These are phyloP conservation scores for Podarcis siculus DNA, from an alignment of 2,797 vertebrate species.

Conservation along the genomic window DNA sequence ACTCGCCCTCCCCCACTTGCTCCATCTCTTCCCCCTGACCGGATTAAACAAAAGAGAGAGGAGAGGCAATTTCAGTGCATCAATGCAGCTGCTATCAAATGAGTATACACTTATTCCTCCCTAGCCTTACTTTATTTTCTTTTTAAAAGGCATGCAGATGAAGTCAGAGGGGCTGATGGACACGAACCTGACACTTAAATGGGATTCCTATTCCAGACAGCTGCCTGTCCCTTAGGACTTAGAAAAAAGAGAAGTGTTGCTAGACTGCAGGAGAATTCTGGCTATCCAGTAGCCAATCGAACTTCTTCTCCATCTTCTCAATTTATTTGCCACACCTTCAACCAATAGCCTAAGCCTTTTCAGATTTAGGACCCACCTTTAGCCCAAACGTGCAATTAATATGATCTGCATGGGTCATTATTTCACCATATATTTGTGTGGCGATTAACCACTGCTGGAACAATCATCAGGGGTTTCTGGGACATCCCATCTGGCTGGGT, in stretches of 20 bases:
- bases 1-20: slow-evolving; percentile 39
- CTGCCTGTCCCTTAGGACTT: slow-evolving; percentile 22
- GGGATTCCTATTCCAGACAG: slow-evolving; percentile 34
- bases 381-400: neutral
- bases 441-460: neutral
- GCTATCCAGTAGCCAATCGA: neutral
- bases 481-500: no score
- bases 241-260: slow-evolving; percentile 35
- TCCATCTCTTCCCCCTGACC: slow-evolving; percentile 33
- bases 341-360: neutral
- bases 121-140: slow-evolving; percentile 16
- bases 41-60: neutral
- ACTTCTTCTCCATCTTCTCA: neutral
- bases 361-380: neutral
- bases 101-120: slow-evolving; percentile 53
- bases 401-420: neutral
- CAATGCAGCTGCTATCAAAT: slow-evolving; percentile 54
- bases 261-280: neutral
- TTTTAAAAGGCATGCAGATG: slow-evolving; percentile 44
- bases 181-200: slow-evolving; percentile 45
- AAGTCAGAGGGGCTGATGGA: slow-evolving; percentile 47
- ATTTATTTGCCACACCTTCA: neutral
- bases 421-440: neutral
- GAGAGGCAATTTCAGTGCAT: slow-evolving; percentile 62
- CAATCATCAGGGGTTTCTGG: neutral